Percentiles rank a stretch among this genome's conserved stretches.
These are phyloP conservation scores for Ophion slaviceki DNA, from an alignment of 2,888 invertebrate species.

Conservation along the genomic window DNA sequence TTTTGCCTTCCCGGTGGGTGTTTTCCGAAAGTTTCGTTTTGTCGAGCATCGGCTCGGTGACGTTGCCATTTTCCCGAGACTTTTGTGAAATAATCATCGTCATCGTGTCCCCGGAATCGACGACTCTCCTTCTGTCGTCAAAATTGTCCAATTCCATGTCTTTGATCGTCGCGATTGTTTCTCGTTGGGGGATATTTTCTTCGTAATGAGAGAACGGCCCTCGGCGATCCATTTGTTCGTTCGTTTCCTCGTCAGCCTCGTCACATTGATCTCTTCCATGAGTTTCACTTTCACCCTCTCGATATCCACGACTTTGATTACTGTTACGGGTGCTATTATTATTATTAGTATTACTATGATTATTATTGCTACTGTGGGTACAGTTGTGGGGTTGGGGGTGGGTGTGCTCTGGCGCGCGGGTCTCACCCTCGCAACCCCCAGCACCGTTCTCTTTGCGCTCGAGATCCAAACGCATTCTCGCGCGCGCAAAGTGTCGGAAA, in stretches of 20 bases:
- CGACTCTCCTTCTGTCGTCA: slow-evolving; percentile 37
- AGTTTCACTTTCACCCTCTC: slow-evolving; percentile 53
- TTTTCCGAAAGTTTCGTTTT: slow-evolving; percentile 16
- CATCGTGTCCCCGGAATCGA: slow-evolving; percentile 34
- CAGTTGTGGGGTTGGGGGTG: slow-evolving; percentile 7
- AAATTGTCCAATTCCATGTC: slow-evolving; percentile 57
- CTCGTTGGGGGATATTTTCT: slow-evolving; percentile 30
- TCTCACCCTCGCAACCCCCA: slow-evolving; percentile 55
- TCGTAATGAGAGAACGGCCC: slow-evolving; percentile 5
- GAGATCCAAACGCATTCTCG: slow-evolving; percentile 65
- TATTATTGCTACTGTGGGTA: slow-evolving; percentile 26
- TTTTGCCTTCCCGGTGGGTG: slow-evolving; percentile 69
- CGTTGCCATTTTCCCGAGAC: slow-evolving; percentile 60
- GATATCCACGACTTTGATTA: slow-evolving; percentile 27
- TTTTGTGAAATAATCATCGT: slow-evolving; percentile 36
- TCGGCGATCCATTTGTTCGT: background rate
- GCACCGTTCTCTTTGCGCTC: slow-evolving; percentile 54
- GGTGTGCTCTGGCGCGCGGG: slow-evolving; percentile 9
- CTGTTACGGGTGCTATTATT: slow-evolving; percentile 28
- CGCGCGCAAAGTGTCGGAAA: slow-evolving; percentile 66
- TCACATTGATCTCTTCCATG: slow-evolving; percentile 9
- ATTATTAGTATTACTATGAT: slow-evolving; percentile 33
- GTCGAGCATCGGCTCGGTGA: slow-evolving; percentile 60
- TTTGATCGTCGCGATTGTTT: slow-evolving; percentile 4
- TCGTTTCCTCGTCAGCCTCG: slow-evolving; percentile 14